A percentile compares a stretch with the other conserved stretches of the same genome.
Evolutionary conservation across 2,113 vertebrate genomes (phyloP).

Genomic region (Dunckerocampus dactyliophorus): DNA sequence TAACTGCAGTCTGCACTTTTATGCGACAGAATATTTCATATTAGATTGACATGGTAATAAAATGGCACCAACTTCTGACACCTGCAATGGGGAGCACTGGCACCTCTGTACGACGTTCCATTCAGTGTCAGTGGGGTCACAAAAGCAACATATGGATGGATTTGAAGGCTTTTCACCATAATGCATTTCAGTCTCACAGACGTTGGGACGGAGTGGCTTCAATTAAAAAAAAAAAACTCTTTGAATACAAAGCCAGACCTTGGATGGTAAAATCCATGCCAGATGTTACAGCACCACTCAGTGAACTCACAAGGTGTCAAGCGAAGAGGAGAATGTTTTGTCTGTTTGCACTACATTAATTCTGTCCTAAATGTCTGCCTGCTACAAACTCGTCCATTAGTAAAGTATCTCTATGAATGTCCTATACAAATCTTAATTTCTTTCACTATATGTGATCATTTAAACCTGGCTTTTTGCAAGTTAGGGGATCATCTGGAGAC

Average conservation of each 20-base stretch:
- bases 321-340: constrained; percentile 28
- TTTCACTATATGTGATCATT: constrained; percentile 19
- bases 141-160: constrained; percentile 44
- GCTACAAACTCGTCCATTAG: constrained; percentile 10
- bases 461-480: constrained; percentile 14
- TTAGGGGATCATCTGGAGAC: constrained; percentile 48
- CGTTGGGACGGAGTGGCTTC: constrained; percentile 54
- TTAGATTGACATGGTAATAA: no score
- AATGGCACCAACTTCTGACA: no score
- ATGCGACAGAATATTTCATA: no score
- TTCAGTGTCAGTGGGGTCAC: constrained; percentile 28
- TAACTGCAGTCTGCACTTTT: no score
- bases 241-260: constrained; percentile 61
- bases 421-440: background rate
- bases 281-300: constrained; percentile 52
- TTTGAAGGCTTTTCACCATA: constrained; percentile 41
- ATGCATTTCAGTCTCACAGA: constrained; percentile 51
- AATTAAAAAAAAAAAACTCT: constrained; percentile 60
- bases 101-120: background rate
- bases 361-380: constrained; percentile 13
- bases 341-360: constrained; percentile 41
- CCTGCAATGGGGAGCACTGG: no score
- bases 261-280: constrained; percentile 49
- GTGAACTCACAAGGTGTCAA: constrained; percentile 57
- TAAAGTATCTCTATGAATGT: background rate